These are phyloP conservation scores for Leucosticte australis DNA, from an alignment of 2,113 vertebrate species.

Conservation along the genomic window DNA sequence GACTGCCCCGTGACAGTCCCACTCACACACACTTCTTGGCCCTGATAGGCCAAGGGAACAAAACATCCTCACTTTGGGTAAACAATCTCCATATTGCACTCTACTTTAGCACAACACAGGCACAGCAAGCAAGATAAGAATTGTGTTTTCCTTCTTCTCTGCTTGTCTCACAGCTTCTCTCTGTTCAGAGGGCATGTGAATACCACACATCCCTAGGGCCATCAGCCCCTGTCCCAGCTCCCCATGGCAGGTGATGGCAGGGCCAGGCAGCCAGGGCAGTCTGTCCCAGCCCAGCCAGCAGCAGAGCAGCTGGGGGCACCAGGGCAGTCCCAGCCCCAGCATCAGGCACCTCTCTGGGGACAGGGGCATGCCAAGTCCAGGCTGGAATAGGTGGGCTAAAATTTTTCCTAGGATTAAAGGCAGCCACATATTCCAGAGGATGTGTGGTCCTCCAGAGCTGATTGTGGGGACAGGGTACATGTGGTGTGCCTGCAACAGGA, in stretches of 20 bases:
- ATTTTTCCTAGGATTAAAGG: not conserved
- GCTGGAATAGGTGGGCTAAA: not conserved
- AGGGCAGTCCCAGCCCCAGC: not conserved
- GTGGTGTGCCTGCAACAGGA: not conserved
- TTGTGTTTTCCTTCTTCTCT: no score
- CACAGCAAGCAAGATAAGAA: no score
- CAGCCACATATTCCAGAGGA: not conserved
- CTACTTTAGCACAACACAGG: no score
- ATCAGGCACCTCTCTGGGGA: not conserved
- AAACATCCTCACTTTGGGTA: no score
- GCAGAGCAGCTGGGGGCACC: not conserved
- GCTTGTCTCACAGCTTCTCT: no score
- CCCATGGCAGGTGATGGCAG: not conserved
- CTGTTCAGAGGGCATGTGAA: no score
- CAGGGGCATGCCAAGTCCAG: not conserved
- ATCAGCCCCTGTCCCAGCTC: not conserved
- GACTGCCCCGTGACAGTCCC: no score
- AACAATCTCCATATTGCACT: no score
- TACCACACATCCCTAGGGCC: no score
- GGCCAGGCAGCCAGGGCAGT: not conserved
- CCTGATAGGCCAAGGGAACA: no score
- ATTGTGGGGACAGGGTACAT: rapidly evolving
- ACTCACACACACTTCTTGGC: no score
- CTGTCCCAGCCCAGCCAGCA: not conserved
- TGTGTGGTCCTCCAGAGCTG: not conserved